These are phyloP conservation scores for Cephalopholis sonnerati DNA, from an alignment of 2,113 vertebrate genomes.

Conservation along the genomic window DNA sequence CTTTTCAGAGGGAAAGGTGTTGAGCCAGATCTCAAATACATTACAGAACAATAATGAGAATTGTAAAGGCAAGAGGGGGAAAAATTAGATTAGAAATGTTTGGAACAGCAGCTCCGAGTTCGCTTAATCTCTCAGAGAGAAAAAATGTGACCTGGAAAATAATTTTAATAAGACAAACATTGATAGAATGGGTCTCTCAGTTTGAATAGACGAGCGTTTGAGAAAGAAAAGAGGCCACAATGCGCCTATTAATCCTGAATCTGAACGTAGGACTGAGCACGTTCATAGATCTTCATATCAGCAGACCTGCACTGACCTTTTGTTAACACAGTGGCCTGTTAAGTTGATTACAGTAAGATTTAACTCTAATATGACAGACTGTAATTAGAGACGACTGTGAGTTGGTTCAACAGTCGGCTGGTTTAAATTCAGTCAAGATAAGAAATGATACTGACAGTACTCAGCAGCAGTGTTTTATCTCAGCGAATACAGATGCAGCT, in stretches of 20 bases:
- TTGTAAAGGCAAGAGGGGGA: conserved; percentile 52
- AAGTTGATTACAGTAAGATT: not conserved
- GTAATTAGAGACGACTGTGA: not conserved
- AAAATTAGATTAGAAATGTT: conserved; percentile 72
- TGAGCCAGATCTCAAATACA: conserved; percentile 68
- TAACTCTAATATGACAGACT: not conserved
- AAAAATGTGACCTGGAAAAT: conserved; percentile 59
- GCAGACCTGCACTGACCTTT: not conserved
- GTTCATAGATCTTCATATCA: not conserved
- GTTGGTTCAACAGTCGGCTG: not conserved
- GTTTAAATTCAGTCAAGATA: conserved; percentile 4
- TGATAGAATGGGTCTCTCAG: conserved; percentile 54
- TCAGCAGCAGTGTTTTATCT: conserved; percentile 6
- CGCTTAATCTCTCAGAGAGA: conserved; percentile 69
- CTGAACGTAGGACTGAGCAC: not conserved
- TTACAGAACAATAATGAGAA: conserved; percentile 82
- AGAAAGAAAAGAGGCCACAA: not conserved
- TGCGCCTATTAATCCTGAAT: not conserved
- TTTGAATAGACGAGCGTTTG: not conserved
- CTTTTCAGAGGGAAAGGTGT: conserved; percentile 67
- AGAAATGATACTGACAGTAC: not conserved
- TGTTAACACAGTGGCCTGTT: not conserved
- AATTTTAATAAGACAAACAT: conserved; percentile 52
- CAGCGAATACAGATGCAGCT: conserved; percentile 22
- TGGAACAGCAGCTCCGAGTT: conserved; percentile 64